Base-by-base conservation (phyloP, 2,888 invertebrate species). In the Bombylius discolor region DNA sequence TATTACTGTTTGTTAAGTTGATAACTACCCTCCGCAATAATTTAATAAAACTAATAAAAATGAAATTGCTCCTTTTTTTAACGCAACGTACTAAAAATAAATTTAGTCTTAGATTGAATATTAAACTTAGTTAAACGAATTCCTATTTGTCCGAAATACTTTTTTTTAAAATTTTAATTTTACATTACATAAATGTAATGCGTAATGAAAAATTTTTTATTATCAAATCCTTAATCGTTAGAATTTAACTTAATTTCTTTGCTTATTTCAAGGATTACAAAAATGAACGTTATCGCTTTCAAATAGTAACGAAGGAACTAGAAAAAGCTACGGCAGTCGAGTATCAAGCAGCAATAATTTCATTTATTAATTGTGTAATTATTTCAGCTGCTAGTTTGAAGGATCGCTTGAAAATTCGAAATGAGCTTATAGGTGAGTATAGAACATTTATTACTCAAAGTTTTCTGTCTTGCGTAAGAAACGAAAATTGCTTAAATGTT, bases 341-440 rank as follows among this genome's bases (percentile, higher is more conserved):
- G 74, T 96, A 96, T 78, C 89, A 89, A 79, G 91, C 91, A 12
- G 89, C 93, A 7, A 78, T 97, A 64, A 80, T 96, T 68, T 93
- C 93, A 56, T 95, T 97, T 77, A 83, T 96, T 76, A 97, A 97
- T 79, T 95, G 95, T 72, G 84, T 95, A 71, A 89, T 97, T 73
- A 90, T 94, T 69, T 91, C 92, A 31, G 91, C 91, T 12, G 84
- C 90, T 50, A 81, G 87, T 58, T 79, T 94, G 61, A 87, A 89
- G 62, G 94, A 95, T 69, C 80, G 96, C 66, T 85, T 88, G 62
- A 79, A 90, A 63, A 84, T 95, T 62, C 81, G 97, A 66, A 94
- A 94, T 71, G 96, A 96, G 78, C 94, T 96, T 73, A 90, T 95
- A 68, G 95, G 96, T 94, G 73, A 82, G 81, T 70, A 23, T 23